Conservation (phyloP, 1,140 invertebrate species). For the Zophobas atratus region DNA sequence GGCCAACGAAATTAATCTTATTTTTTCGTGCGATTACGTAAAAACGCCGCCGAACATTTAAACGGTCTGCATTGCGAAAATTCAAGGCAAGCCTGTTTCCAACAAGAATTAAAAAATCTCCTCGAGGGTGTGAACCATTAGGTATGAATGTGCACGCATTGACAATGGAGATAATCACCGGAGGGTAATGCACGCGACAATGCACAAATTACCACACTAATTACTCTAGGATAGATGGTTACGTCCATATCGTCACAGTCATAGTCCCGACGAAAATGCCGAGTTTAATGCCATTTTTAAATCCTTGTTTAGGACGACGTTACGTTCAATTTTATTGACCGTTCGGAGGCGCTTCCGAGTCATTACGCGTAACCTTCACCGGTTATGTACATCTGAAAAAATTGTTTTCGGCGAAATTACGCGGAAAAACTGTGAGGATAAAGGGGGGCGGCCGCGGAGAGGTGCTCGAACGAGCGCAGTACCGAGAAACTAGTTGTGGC, state of each 20-base stretch:
- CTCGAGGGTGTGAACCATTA: constrained; percentile 5
- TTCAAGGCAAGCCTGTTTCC: background rate
- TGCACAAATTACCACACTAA: constrained; percentile 11
- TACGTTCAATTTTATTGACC: constrained; percentile 17
- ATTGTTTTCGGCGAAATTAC: constrained; percentile 33
- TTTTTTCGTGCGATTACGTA: no score
- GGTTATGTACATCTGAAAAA: constrained; percentile 28
- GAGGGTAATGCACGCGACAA: constrained; percentile 4
- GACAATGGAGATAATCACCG: constrained; percentile 14
- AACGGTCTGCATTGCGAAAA: background rate
- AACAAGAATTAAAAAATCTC: background rate
- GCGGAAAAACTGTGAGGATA: constrained; percentile 1
- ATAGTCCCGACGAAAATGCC: background rate
- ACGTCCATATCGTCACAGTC: background rate
- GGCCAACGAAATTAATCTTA: no score
- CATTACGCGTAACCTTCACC: constrained; percentile 29
- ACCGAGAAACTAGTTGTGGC: no score
- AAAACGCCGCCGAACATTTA: no score
- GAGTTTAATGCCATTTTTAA: constrained; percentile 10
- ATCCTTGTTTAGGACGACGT: background rate
- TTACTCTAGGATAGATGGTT: constrained; percentile 14
- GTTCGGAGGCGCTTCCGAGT: constrained; percentile 11
- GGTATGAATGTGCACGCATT: constrained; percentile 18
- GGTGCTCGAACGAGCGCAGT: no score
- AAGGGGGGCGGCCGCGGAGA: background rate